A percentile compares a stretch with the other conserved stretches of the same genome.
Conservation (phyloP, 2,113 vertebrate species). For the Columba livia region DNA sequence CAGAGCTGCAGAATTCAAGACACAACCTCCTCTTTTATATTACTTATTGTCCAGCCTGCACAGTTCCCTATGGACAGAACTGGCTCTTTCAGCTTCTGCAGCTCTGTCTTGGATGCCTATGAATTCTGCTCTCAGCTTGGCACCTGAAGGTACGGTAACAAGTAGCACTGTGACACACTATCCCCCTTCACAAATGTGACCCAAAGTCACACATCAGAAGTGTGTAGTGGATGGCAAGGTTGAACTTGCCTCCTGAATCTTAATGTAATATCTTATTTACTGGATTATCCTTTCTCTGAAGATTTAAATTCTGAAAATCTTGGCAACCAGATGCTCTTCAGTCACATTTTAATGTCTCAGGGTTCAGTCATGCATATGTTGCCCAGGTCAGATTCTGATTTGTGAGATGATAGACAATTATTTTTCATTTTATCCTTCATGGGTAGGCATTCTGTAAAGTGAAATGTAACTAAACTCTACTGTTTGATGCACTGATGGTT, state of each 20-base stretch:
- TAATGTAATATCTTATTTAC: neutral
- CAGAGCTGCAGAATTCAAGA: neutral
- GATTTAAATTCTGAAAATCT: neutral
- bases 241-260: neutral
- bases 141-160: neutral
- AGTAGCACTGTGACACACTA: neutral
- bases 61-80: neutral
- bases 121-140: neutral
- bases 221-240: rapidly evolving
- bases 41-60: neutral
- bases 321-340: neutral
- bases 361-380: neutral
- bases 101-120: neutral
- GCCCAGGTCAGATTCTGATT: neutral
- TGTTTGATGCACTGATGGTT: neutral
- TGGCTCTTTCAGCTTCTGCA: neutral
- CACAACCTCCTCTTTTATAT: rapidly evolving
- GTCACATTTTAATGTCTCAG: neutral
- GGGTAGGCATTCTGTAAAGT: neutral
- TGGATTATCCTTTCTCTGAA: neutral
- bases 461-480: neutral
- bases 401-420: neutral
- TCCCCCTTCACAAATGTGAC: neutral
- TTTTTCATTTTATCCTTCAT: neutral
- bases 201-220: neutral